Percentiles rank a stretch among this genome's conserved stretches.
phyloP scores from a whole-genome alignment of 2,113 vertebrate species.

The Tor tambroides region DNA sequence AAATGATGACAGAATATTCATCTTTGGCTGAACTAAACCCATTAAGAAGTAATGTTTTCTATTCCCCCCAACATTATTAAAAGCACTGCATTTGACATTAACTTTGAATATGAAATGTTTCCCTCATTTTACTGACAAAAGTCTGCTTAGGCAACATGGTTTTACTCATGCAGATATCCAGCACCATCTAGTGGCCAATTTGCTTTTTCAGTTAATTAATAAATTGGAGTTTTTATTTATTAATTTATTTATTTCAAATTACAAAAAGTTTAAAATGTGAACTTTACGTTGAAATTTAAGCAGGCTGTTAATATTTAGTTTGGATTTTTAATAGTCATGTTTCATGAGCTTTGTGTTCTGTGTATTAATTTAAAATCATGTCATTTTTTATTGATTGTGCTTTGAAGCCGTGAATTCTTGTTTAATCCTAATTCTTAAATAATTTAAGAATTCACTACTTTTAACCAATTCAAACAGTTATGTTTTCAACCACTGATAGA shows the following conservation, averaged over 20 bases:
- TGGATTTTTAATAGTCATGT: neutral
- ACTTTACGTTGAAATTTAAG: too few species aligned
- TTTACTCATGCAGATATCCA: constrained; percentile 24
- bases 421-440: neutral
- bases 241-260: neutral
- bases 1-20: too few species aligned
- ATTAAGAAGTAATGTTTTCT: neutral
- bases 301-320: neutral
- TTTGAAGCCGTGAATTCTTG: neutral
- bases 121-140: neutral
- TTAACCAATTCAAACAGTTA: neutral
- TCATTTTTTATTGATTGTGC: neutral
- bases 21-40: too few species aligned
- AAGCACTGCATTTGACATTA: neutral
- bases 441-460: neutral
- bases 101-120: neutral
- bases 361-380: neutral
- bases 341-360: neutral
- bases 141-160: neutral
- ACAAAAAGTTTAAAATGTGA: too few species aligned
- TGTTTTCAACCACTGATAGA: neutral
- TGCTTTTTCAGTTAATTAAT: neutral
- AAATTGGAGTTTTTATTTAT: neutral
- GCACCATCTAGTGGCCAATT: constrained; percentile 49
- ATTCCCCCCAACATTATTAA: neutral